A percentile compares a stretch with the other conserved stretches of the same genome.
Conservation (phyloP, 1,140 invertebrate genomes). For the Scaptomyza pallida region DNA sequence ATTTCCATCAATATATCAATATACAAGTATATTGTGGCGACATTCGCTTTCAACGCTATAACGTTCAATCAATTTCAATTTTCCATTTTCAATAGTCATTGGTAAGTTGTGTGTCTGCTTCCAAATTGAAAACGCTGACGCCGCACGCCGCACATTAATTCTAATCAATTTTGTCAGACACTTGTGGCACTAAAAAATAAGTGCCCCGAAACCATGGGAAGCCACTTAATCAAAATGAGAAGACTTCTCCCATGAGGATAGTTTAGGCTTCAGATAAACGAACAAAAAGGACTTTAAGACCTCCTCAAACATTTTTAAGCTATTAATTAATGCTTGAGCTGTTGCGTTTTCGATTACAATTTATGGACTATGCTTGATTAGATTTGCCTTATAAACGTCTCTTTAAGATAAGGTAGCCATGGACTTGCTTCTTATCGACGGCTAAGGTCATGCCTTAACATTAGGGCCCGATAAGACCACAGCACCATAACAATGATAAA, state of each 20-base stretch:
- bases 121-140: conserved; percentile 65
- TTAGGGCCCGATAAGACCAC: conserved; percentile 48
- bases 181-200: conserved; percentile 68
- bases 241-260: conserved; percentile 25
- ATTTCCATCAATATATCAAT: conserved; percentile 50
- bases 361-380: conserved; percentile 64
- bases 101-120: conserved; percentile 11
- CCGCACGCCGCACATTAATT: conserved; percentile 72
- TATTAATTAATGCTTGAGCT: conserved; percentile 66
- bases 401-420: conserved; percentile 32
- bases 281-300: conserved; percentile 43
- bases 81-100: conserved; percentile 29
- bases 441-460: conserved; percentile 34
- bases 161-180: conserved; percentile 70
- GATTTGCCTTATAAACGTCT: conserved; percentile 45
- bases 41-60: conserved; percentile 32
- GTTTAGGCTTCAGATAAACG: conserved; percentile 23
- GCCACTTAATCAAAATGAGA: conserved; percentile 70
- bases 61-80: conserved; percentile 68
- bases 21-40: conserved; percentile 1
- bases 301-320: conserved; percentile 43
- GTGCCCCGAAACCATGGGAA: conserved; percentile 59
- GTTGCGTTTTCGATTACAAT: conserved; percentile 44
- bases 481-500: conserved; percentile 4
- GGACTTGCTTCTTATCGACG: conserved; percentile 56